These are phyloP conservation scores for Mohoua ochrocephala DNA, from an alignment of 2,113 vertebrate species.

Conservation along the genomic window DNA sequence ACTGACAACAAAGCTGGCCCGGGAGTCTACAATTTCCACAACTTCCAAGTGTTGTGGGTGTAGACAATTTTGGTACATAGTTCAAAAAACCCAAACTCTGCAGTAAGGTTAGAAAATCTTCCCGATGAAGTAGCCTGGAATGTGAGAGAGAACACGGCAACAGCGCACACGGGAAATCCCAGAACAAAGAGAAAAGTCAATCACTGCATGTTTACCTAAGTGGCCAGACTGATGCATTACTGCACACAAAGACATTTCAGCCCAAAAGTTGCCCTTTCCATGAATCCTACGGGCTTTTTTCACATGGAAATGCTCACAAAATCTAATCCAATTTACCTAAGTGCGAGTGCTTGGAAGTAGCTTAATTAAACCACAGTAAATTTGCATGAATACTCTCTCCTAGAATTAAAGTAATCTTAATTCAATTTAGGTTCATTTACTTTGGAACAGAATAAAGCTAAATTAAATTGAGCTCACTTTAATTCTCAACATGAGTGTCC, in stretches of 20 bases:
- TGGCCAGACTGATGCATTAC: background rate
- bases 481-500: background rate
- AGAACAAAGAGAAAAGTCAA: background rate
- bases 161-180: background rate
- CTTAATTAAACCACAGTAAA: constrained; percentile 32
- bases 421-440: constrained; percentile 39
- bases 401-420: constrained; percentile 40
- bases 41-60: background rate
- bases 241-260: background rate
- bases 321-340: constrained; percentile 21
- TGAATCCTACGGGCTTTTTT: background rate
- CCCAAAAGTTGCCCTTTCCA: background rate
- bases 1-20: background rate
- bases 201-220: background rate
- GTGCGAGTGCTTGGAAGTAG: background rate
- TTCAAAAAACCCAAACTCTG: background rate
- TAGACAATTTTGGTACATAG: background rate
- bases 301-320: background rate
- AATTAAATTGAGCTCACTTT: constrained; percentile 25
- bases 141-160: background rate
- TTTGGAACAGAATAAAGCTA: constrained; percentile 25
- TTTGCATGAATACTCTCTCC: background rate
- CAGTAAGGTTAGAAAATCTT: background rate
- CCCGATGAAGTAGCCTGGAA: background rate
- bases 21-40: background rate